These are phyloP conservation scores for Strigamia transsilvanica DNA, from an alignment of 2,888 invertebrate species.

Conservation along the genomic window DNA sequence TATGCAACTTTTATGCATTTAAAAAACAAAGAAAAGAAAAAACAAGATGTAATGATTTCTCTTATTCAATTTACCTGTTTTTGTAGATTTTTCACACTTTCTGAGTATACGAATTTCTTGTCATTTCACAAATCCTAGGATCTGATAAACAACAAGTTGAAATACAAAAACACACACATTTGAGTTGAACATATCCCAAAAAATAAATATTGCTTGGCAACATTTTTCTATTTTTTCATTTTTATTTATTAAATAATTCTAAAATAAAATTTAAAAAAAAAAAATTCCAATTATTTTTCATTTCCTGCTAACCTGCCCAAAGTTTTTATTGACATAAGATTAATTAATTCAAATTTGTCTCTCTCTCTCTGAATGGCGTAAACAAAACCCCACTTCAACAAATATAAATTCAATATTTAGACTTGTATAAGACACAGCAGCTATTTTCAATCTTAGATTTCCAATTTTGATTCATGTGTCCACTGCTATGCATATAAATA, in stretches of 20 bases:
- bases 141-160: background rate
- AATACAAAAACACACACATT: background rate
- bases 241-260: background rate
- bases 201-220: constrained; percentile 5
- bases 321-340: background rate
- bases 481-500: constrained; percentile 46
- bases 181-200: constrained; percentile 40
- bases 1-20: constrained; percentile 37
- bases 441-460: constrained; percentile 7
- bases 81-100: constrained; percentile 18
- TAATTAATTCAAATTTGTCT: background rate
- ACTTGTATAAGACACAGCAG: constrained; percentile 33
- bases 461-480: constrained; percentile 13
- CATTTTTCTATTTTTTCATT: background rate
- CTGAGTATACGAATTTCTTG: constrained; percentile 18
- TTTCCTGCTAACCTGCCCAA: too few relatives aligned
- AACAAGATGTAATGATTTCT: background rate
- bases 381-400: background rate
- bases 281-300: too few relatives aligned
- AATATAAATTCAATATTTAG: constrained; percentile 19
- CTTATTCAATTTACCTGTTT: constrained; percentile 26
- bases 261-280: background rate
- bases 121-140: constrained; percentile 15
- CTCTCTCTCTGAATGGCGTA: constrained; percentile 31
- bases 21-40: background rate